A percentile compares a stretch with the other conserved stretches of the same genome.
phyloP scores from a whole-genome alignment of 2,113 vertebrate genomes.

The Forbesichthys papilliferus region DNA sequence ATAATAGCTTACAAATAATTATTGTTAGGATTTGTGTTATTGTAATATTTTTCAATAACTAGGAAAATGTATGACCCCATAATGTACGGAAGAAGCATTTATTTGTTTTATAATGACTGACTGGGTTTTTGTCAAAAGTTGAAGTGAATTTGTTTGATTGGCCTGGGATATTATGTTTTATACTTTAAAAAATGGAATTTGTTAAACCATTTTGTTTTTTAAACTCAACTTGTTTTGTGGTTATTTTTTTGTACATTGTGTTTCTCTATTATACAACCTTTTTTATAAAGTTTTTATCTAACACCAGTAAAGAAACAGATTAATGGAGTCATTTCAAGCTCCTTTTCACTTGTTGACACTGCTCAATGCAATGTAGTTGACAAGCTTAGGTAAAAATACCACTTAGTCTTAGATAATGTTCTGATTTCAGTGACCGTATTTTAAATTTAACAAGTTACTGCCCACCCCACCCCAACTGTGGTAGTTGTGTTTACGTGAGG shows the following conservation, averaged over 20 bases:
- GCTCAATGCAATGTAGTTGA: too few relatives aligned
- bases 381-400: too few relatives aligned
- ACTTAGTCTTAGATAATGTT: too few relatives aligned
- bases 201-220: slow-evolving; percentile 90
- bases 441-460: too few relatives aligned
- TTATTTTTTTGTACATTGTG: slow-evolving; percentile 62
- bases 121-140: slow-evolving; percentile 75
- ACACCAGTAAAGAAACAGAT: slow-evolving; percentile 15
- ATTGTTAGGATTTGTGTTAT: slow-evolving; percentile 78
- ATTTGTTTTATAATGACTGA: slow-evolving; percentile 85
- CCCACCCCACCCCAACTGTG: too few relatives aligned
- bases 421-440: too few relatives aligned
- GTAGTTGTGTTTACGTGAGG: too few relatives aligned
- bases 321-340: neutral
- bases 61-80: slow-evolving; percentile 68
- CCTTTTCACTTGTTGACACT: too few relatives aligned
- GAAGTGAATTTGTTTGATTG: slow-evolving; percentile 84
- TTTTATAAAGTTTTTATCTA: slow-evolving; percentile 46
- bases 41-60: slow-evolving; percentile 72
- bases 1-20: slow-evolving; percentile 77
- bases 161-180: slow-evolving; percentile 87
- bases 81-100: slow-evolving; percentile 73
- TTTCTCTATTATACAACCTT: slow-evolving; percentile 53
- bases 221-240: slow-evolving; percentile 68
- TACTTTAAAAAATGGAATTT: slow-evolving; percentile 85